Evolutionary conservation across 2,113 vertebrate genomes (phyloP).

Genomic region (Tetrao urogallus): DNA sequence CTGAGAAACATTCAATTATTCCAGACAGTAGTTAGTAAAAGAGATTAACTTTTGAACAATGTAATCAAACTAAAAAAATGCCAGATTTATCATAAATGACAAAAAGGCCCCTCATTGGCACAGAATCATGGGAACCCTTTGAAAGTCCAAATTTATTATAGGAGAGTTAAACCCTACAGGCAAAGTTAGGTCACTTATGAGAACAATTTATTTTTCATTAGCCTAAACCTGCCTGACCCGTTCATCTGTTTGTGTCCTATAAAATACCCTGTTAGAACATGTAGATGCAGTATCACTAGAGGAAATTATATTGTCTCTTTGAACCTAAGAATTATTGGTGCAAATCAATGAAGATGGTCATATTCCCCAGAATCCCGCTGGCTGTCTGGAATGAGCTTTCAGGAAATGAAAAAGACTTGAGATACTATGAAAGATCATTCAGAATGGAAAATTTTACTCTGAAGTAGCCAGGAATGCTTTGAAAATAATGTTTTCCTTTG

Average conservation of each 20-base stretch:
- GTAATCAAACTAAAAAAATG: constrained; percentile 37
- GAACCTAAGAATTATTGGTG: constrained; percentile 16
- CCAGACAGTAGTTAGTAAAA: constrained; percentile 42
- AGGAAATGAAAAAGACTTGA: not conserved
- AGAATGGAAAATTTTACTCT: not conserved
- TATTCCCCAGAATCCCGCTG: not conserved
- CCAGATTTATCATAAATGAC: not conserved
- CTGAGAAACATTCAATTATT: constrained; percentile 51
- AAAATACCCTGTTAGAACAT: constrained; percentile 49
- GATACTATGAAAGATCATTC: not conserved
- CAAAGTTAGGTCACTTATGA: constrained; percentile 58
- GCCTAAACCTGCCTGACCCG: constrained; percentile 64
- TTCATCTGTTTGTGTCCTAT: constrained; percentile 60
- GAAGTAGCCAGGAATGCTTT: not conserved
- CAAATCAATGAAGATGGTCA: constrained; percentile 6
- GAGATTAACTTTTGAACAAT: constrained; percentile 56
- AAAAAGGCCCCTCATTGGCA: constrained; percentile 18
- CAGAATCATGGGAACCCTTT: not conserved
- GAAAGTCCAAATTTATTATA: constrained; percentile 51
- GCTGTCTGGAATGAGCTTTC: not conserved
- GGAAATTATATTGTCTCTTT: constrained; percentile 43
- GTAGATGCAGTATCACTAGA: constrained; percentile 38
- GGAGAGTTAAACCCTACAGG: constrained; percentile 56
- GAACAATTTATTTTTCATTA: constrained; percentile 73
- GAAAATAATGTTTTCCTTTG: not conserved